These are phyloP conservation scores for Menidia beryllina DNA, from an alignment of 2,113 vertebrate genomes.

Conservation along the genomic window DNA sequence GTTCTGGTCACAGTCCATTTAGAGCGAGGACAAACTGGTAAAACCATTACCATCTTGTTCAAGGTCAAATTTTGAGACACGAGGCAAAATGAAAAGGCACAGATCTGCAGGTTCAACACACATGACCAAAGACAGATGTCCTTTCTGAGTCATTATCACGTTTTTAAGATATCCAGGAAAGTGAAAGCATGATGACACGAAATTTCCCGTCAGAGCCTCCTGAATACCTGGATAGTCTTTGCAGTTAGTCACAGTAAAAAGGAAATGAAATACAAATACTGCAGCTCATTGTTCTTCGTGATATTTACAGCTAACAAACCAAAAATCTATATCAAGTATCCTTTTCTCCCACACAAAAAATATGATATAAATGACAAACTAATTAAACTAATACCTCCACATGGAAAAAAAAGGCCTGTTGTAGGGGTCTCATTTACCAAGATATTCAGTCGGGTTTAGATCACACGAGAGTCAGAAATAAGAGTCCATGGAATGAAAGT, in stretches of 20 bases:
- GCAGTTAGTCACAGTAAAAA: not conserved
- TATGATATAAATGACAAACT: not conserved
- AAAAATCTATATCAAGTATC: not conserved
- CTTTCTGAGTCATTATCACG: constrained; percentile 15
- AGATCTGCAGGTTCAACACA: constrained; percentile 15
- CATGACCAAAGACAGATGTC: constrained; percentile 30
- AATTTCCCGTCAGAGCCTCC: not conserved
- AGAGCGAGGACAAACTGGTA: constrained; percentile 72
- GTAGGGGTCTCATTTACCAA: constrained; percentile 9
- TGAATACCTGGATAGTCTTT: constrained; percentile 1
- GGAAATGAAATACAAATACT: too few relatives aligned
- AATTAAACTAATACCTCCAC: constrained; percentile 13
- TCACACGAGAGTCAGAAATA: constrained; percentile 42
- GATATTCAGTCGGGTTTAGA: constrained; percentile 11
- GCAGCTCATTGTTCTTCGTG: too few relatives aligned
- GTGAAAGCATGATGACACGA: not conserved
- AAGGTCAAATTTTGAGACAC: constrained; percentile 52
- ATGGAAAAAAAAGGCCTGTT: constrained; percentile 21
- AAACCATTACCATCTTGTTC: constrained; percentile 71
- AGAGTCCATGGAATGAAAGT: constrained; percentile 12
- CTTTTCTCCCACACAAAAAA: not conserved
- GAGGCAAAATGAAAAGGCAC: constrained; percentile 26
- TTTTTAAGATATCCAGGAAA: constrained; percentile 17
- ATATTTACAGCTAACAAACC: too few relatives aligned
- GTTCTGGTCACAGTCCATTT: constrained; percentile 63